These are phyloP conservation scores for Tachina grossa DNA, from an alignment of 2,888 invertebrate genomes.

Conservation along the genomic window DNA sequence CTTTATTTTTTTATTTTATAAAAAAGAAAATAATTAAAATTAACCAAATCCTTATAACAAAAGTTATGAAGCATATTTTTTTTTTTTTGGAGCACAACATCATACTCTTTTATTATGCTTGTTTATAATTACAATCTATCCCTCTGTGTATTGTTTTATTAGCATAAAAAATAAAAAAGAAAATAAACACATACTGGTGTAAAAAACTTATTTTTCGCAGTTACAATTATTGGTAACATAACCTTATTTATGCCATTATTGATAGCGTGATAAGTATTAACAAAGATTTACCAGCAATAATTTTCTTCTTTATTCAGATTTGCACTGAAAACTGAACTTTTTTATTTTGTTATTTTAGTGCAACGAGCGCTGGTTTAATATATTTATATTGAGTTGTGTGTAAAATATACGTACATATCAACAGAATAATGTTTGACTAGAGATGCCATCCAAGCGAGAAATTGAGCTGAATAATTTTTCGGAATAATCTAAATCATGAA, in stretches of 20 bases:
- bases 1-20: too few relatives aligned
- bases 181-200: background rate
- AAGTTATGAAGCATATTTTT: too few relatives aligned
- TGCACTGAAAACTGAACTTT: slow-evolving; percentile 30
- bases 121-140: too few relatives aligned
- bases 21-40: too few relatives aligned
- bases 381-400: slow-evolving; percentile 6
- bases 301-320: slow-evolving; percentile 26
- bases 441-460: background rate
- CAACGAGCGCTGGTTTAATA: slow-evolving; percentile 33
- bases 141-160: background rate
- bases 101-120: too few relatives aligned
- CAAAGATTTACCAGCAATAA: slow-evolving; percentile 55
- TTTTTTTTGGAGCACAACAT: too few relatives aligned
- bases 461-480: too few relatives aligned
- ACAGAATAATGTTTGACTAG: background rate
- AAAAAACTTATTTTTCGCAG: background rate
- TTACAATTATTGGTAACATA: slow-evolving; percentile 48
- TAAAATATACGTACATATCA: background rate
- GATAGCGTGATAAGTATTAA: slow-evolving; percentile 66
- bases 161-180: too few relatives aligned
- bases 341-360: slow-evolving; percentile 34
- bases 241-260: slow-evolving; percentile 54
- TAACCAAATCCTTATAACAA: too few relatives aligned
- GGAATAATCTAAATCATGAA: too few relatives aligned